A percentile compares a stretch with the other conserved stretches of the same genome.
These are phyloP conservation scores for Perognathus longimembris DNA, from an alignment of 2,113 vertebrate genomes.

Conservation along the genomic window DNA sequence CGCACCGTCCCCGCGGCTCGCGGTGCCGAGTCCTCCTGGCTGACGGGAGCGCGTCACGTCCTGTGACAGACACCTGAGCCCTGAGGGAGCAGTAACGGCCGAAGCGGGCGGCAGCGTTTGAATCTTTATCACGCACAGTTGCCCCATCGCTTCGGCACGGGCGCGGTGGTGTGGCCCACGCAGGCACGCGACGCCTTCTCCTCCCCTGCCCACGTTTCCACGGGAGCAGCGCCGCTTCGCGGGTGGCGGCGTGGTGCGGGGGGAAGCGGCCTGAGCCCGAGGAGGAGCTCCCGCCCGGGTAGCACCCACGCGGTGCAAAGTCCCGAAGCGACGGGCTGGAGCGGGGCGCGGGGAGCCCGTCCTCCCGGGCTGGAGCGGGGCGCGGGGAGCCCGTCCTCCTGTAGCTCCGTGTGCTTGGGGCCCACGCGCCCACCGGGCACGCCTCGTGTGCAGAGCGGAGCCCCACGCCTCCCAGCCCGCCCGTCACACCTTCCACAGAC, in stretches of 20 bases:
- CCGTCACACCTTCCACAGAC: too few species aligned
- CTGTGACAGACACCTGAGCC: slow-evolving; percentile 62
- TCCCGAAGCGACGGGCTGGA: accelerated
- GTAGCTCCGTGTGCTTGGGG: accelerated
- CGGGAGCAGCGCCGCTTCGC: not conserved
- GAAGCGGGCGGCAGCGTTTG: slow-evolving; percentile 55
- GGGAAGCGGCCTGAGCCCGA: accelerated
- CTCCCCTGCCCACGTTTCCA: not conserved
- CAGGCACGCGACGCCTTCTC: not conserved
- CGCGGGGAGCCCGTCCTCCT: not conserved
- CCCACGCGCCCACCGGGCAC: too few species aligned
- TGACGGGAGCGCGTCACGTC: slow-evolving; percentile 17
- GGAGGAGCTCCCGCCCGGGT: not conserved
- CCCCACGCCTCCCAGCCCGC: too few species aligned
- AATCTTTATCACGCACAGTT: slow-evolving; percentile 38
- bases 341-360: too few species aligned
- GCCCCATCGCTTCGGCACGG: slow-evolving; percentile 39
- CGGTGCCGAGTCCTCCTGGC: slow-evolving; percentile 9
- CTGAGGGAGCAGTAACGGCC: slow-evolving; percentile 63
- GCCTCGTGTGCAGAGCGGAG: too few species aligned
- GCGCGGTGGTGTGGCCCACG: not conserved
- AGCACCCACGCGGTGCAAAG: not conserved
- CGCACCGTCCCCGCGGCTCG: not conserved
- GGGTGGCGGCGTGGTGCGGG: not conserved
- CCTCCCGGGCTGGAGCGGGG: too few species aligned